Evolutionary conservation across 2,113 vertebrate species (phyloP), one percentile per base, ranked within the genome.

Genomic region (Tachysurus fulvidraco): DNA sequence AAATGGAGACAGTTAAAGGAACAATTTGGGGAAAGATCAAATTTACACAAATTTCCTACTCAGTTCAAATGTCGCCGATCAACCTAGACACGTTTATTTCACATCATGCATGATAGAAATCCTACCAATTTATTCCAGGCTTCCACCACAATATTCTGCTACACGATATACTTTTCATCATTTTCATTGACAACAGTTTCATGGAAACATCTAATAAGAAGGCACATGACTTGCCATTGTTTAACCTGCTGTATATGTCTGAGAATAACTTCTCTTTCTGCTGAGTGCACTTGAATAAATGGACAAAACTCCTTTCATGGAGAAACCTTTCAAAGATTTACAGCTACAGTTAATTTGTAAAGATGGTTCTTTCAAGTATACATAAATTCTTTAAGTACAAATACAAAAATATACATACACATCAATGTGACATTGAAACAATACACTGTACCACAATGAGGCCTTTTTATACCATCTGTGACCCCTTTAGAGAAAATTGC

Each of bases 1-100:
- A 89, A 91, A 92, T 89, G 88, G 90, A 88, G 80, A 90, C 89
- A 89, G 92, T 91, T 90, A 90, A 88, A 87, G 88, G 81, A 91
- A 87, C 87, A 84, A 90, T 85, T 88, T 50, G 21, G 23, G n/a
- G 44, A 30, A 67, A 65, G n/a, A 65, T 83, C 54, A 6, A 80
- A 80, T 80, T 80, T 16, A 80, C 16, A 59, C 77, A 30, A 52
- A 30, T 21, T 57, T 79, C 17, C 28, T 1, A 79, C 7, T 57
- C 14, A 28, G 1, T 55, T 55, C 10, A 30, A 79, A 57, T 21
- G 54, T 5, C 16, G 21, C 21, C 30, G 8, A 41, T 80, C 30
- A 60, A 41, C 16, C 54, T 6, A 23, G 30, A 54, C 46, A 54
- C 16, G 13, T 28, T 59, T 57, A 36, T 57, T 36, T 30, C 52